Evolutionary conservation across 2,888 invertebrate genomes (phyloP), one percentile per base, ranked within the genome.

Genomic region (Mesochorus sp.): DNA sequence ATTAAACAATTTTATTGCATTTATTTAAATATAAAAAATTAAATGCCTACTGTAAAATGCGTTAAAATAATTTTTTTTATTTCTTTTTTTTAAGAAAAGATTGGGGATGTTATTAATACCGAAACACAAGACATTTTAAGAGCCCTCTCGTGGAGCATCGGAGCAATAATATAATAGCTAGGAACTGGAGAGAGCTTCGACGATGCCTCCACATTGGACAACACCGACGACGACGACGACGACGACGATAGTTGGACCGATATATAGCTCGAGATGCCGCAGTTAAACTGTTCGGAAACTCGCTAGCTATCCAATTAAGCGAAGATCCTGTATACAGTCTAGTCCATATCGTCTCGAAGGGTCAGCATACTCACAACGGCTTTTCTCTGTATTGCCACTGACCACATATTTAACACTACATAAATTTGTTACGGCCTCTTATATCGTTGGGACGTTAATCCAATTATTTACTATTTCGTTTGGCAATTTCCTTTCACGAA

Each of bases 261-360:
- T 70, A 26, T n/a, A n/a, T 21, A 70, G 57, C 49, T 34, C n/a
- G 49, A 57, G 62, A 87, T 89, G 85, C 87, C 89, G n/a, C n/a
- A 89, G 91, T 91, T 91, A 88, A 91, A 91, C 90, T 89, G 91
- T 91, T 91, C 87, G 90, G 90, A 90, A 90, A 91, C 88, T 90
- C 87, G 83, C 85, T 77, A 84, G 90, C 88, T 89, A 90, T 90
- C 90, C 91, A 90, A 91, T 91, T 90, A 91, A 90, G 86, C 87
- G 86, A 87, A 89, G 90, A 89, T 88, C 88, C 86, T 85, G 82
- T 64, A 49, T 4, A 17, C 12, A 26, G 21, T 8, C 17, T 24
- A 26, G 37, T 10, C 19, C 39, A 77, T 57, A 80, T 78, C 81
- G 83, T 21, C 1, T 21, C 78, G 82, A 80, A 85, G 87, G 88